Percentiles rank a stretch among this genome's conserved stretches.
phyloP scores from a whole-genome alignment of 2,888 invertebrate species.

The Dastarcus helophoroides region DNA sequence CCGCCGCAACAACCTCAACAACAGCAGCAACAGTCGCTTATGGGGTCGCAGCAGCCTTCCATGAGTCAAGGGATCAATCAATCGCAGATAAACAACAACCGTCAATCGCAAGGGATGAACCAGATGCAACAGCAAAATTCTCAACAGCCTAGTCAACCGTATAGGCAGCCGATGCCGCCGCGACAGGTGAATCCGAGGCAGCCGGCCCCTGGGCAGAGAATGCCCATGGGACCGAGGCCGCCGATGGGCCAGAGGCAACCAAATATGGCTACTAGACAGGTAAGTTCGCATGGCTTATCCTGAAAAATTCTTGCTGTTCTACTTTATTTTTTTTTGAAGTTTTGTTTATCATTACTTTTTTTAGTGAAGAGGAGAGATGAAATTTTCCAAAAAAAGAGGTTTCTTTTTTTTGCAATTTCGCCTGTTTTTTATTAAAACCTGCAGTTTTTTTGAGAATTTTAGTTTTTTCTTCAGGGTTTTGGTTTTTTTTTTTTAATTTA shows the following conservation, averaged over 20 bases:
- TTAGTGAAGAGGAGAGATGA: no score
- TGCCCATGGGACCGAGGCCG: conserved; percentile 17
- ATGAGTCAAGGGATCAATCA: conserved; percentile 7
- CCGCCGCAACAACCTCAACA: conserved; percentile 12
- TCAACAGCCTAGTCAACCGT: conserved; percentile 14
- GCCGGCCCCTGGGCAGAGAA: conserved; percentile 28
- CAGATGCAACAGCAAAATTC: conserved; percentile 17
- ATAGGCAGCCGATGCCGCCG: conserved; percentile 18
- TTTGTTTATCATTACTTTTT: no score
- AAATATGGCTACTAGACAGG: conserved; percentile 10
- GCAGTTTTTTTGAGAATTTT: no score
- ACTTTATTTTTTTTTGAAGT: no score
- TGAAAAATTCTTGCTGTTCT: no score
- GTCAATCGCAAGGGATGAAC: conserved; percentile 18
- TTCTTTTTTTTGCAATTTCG: no score
- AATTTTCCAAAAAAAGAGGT: no score
- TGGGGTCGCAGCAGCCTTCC: conserved; percentile 11
- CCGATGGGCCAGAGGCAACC: conserved; percentile 20
- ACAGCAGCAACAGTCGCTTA: background rate
- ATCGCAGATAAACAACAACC: conserved; percentile 10
- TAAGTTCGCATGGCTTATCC: conserved; percentile 1
- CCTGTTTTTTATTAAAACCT: no score
- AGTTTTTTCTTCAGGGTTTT: no score
- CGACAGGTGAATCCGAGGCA: conserved; percentile 15
- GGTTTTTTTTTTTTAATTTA: no score